Base-by-base conservation (phyloP, 2,113 vertebrate species). In the Vidua chalybeata region DNA sequence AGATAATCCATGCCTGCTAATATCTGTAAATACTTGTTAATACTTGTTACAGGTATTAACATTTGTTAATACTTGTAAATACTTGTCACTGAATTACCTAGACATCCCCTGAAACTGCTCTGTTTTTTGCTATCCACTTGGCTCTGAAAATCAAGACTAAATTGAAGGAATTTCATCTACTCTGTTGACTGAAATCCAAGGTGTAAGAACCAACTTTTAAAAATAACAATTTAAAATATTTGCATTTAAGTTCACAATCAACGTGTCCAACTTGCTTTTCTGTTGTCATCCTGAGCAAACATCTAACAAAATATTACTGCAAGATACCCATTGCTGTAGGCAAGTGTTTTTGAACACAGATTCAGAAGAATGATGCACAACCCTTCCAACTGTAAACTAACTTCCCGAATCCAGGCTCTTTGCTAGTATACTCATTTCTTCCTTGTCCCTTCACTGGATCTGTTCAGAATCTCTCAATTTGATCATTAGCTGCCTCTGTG, bases 181-280 rank as follows among this genome's bases (percentile, higher is more conserved):
- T 28, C 27, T 49, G 20, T 2, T 76, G 68, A 83, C 27, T 69
- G 31, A 81, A 73, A 56, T 56, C 7, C 64, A 71, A 62, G 10
- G 5, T 30, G 0, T 20, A 62, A 80, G 7, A 84, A 56, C 2
- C 2, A 59, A 59, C n/a, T 76, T 67, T 16, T 68, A 55, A 76
- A 91, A 69, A 12, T 4, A 66, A 24, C 6, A 68, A 37, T 22
- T 66, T 68, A 9, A 83, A 68, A 3, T 12, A 30, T 35, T 17
- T 15, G 2, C 20, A 74, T 54, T 86, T 72, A 76, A 90, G 14
- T 7, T 11, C 30, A 33, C 2, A 63, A 54, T 23, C 8, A 91
- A 14, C 0, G 2, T 9, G 9, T 54, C 11, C 27, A 66, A 80
- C 13, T 45, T 2, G 0, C 19, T 59, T 66, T 74, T 45, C 9